Evolutionary conservation across 2,797 vertebrate species (phyloP).

Genomic region (Eulemur coronatus): DNA sequence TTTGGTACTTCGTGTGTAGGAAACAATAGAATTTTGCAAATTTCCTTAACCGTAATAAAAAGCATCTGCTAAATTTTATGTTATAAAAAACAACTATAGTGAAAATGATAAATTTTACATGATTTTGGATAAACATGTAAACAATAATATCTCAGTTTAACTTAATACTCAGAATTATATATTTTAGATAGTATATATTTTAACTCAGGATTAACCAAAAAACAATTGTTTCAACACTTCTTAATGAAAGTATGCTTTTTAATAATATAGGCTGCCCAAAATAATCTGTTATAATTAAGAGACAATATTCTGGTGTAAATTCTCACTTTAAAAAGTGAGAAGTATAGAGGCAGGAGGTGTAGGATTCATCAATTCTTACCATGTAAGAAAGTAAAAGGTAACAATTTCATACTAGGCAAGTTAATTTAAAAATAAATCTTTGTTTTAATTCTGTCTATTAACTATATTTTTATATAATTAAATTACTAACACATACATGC

Average conservation of each 20-base stretch:
- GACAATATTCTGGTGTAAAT: background rate
- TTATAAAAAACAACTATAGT: slow-evolving; percentile 45
- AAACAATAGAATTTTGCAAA: slow-evolving; percentile 91
- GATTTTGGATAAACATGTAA: slow-evolving; percentile 29
- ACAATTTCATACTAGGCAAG: background rate
- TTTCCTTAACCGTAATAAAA: slow-evolving; percentile 86
- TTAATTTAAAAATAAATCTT: slow-evolving; percentile 37
- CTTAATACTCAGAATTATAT: slow-evolving; percentile 23
- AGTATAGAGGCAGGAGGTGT: background rate
- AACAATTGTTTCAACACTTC: background rate
- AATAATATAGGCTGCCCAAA: background rate
- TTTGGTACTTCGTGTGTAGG: slow-evolving; percentile 92
- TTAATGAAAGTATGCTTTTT: slow-evolving; percentile 23
- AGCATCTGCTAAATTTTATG: slow-evolving; percentile 19
- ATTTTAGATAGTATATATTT: background rate
- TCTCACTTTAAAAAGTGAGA: background rate
- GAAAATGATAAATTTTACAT: slow-evolving; percentile 26
- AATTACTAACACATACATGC: background rate
- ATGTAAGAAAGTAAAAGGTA: background rate
- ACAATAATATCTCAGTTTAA: background rate
- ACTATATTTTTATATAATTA: background rate
- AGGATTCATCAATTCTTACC: background rate
- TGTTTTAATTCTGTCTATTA: background rate
- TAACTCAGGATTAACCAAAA: background rate
- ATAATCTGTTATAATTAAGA: slow-evolving; percentile 37